Evolutionary conservation across 2,888 invertebrate genomes (phyloP).

Genomic region (Trimorus sp.): DNA sequence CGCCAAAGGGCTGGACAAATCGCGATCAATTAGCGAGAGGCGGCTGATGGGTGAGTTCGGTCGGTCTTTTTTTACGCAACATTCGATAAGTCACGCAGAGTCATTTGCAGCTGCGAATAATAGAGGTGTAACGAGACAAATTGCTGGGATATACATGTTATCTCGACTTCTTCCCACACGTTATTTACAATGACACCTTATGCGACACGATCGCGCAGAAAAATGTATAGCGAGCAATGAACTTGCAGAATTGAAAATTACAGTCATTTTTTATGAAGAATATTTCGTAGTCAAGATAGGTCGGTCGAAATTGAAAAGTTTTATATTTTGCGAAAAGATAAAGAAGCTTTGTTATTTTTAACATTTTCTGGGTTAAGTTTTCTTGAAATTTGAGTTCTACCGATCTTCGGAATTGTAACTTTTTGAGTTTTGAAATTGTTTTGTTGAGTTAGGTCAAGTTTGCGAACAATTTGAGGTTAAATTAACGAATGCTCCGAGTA

Average conservation of each 20-base stretch:
- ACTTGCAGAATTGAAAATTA: too few relatives aligned
- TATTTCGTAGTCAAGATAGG: too few relatives aligned
- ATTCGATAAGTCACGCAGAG: slow-evolving; percentile 34
- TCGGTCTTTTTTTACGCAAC: slow-evolving; percentile 16
- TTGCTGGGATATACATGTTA: slow-evolving; percentile 33
- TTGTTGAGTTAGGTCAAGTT: too few relatives aligned
- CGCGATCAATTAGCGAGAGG: slow-evolving; percentile 30
- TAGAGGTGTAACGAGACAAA: slow-evolving; percentile 41
- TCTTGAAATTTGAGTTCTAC: too few relatives aligned
- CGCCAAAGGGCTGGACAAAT: slow-evolving; percentile 10
- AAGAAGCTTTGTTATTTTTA: too few relatives aligned
- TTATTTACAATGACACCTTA: slow-evolving; percentile 41
- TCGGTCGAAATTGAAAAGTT: too few relatives aligned
- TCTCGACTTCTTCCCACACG: slow-evolving; percentile 42
- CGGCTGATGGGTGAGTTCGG: slow-evolving; percentile 20
- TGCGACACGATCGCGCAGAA: slow-evolving; percentile 25
- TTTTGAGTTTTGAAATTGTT: too few relatives aligned
- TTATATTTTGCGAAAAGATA: too few relatives aligned
- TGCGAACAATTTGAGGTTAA: not conserved
- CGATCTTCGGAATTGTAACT: too few relatives aligned
- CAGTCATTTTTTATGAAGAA: too few relatives aligned
- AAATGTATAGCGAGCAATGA: not conserved
- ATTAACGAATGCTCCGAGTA: not conserved
- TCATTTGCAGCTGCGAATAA: slow-evolving; percentile 41
- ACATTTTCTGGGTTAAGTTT: too few relatives aligned